These are phyloP conservation scores for Acinonyx jubatus DNA, from an alignment of 2,113 vertebrate species.

Conservation along the genomic window DNA sequence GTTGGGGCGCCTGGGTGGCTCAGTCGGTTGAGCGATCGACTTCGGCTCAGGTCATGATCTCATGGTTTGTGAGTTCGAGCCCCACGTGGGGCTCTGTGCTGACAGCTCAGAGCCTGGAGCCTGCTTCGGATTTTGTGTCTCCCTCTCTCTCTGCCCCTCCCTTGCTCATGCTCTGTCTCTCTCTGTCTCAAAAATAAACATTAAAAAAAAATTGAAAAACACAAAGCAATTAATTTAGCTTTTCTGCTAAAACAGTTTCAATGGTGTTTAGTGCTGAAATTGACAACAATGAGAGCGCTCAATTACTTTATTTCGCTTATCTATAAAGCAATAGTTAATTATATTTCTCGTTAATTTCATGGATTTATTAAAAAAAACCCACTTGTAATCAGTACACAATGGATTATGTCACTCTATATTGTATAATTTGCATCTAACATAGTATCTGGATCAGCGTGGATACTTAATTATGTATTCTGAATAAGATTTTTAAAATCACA, in stretches of 20 bases:
- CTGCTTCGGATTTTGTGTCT: no score
- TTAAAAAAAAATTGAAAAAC: background rate
- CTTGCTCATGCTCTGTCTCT: no score
- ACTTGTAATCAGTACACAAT: background rate
- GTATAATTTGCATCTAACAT: background rate
- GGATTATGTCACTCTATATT: background rate
- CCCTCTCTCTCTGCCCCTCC: no score
- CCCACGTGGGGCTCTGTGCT: accelerated
- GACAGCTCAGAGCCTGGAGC: no score
- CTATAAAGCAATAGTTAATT: background rate
- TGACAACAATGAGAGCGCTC: background rate
- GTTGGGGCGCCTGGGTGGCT: background rate
- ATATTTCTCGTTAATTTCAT: background rate
- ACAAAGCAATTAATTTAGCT: background rate
- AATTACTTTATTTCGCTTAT: background rate
- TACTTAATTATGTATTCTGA: background rate
- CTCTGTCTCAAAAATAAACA: no score
- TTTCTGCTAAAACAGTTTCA: background rate
- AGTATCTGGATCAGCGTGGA: background rate
- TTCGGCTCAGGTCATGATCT: no score
- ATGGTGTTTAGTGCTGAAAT: background rate
- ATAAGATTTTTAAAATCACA: background rate
- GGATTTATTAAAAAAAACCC: background rate
- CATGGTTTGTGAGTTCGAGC: no score
- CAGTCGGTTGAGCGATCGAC: no score